A percentile compares a stretch with the other conserved stretches of the same genome.
phyloP scores from a whole-genome alignment of 2,888 invertebrate genomes.

The Thymelicus acteon region DNA sequence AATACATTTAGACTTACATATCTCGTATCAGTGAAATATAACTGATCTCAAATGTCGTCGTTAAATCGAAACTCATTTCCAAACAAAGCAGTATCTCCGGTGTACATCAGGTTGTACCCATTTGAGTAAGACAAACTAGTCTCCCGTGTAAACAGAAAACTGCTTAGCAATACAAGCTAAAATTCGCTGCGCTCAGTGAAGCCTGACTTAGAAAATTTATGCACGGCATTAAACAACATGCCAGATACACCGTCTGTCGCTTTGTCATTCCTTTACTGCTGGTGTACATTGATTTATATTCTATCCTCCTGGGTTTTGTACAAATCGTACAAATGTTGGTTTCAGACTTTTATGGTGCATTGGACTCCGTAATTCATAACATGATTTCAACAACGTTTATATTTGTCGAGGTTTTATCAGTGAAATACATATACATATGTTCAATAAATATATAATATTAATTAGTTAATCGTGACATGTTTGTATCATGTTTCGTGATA shows the following conservation, averaged over 20 bases:
- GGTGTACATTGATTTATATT: slow-evolving; percentile 34
- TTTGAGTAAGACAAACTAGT: slow-evolving; percentile 16
- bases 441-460: not conserved
- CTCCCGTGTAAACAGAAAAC: slow-evolving; percentile 20
- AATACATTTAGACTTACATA: not conserved
- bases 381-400: slow-evolving; percentile 21
- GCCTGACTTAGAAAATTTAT: slow-evolving; percentile 36
- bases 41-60: not conserved
- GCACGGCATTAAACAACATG: slow-evolving; percentile 33
- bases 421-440: not conserved
- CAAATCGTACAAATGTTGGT: slow-evolving; percentile 11
- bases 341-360: slow-evolving; percentile 29
- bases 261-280: slow-evolving; percentile 33
- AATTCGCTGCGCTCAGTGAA: slow-evolving; percentile 28
- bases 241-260: slow-evolving; percentile 32
- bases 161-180: slow-evolving; percentile 20
- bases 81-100: slow-evolving; percentile 1
- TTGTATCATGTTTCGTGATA: not conserved
- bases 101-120: not conserved
- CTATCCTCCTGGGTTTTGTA: slow-evolving; percentile 18
- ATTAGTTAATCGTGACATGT: not conserved
- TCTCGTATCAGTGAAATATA: not conserved
- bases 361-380: slow-evolving; percentile 16
- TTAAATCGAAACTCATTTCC: not conserved
- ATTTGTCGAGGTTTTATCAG: not conserved